Evolutionary conservation across 2,113 vertebrate species (phyloP).

Genomic region (Machaerirhynchus nigripectus): DNA sequence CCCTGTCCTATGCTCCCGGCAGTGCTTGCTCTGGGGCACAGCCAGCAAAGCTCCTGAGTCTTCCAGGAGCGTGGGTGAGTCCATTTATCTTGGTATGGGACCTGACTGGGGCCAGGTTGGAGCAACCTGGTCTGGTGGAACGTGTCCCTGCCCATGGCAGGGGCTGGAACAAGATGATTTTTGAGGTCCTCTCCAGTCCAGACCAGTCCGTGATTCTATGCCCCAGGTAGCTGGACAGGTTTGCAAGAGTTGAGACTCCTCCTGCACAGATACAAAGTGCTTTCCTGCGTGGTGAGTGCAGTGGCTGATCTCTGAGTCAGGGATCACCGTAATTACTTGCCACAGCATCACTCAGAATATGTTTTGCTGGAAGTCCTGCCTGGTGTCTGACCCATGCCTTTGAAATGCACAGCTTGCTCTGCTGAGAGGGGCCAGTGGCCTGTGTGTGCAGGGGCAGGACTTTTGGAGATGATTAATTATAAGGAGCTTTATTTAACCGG

Average conservation of each 20-base stretch:
- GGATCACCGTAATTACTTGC: not conserved
- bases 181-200: not conserved
- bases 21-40: not conserved
- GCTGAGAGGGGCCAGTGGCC: not conserved
- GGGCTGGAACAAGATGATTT: not conserved
- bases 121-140: not conserved
- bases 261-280: not conserved
- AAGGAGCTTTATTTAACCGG: not conserved
- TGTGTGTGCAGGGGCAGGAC: not conserved
- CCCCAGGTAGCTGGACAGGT: not conserved
- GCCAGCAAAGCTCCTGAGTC: not conserved
- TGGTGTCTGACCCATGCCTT: not conserved
- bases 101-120: not conserved
- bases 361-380: not conserved
- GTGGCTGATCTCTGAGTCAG: not conserved
- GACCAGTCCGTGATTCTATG: not conserved
- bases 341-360: not conserved
- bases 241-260: not conserved
- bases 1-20: not conserved
- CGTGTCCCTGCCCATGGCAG: not conserved
- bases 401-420: not conserved
- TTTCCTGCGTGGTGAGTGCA: not conserved
- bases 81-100: not conserved
- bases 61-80: not conserved
- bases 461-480: not conserved